phyloP scores from a whole-genome alignment of 2,113 vertebrate genomes.

The Verasper variegatus region DNA sequence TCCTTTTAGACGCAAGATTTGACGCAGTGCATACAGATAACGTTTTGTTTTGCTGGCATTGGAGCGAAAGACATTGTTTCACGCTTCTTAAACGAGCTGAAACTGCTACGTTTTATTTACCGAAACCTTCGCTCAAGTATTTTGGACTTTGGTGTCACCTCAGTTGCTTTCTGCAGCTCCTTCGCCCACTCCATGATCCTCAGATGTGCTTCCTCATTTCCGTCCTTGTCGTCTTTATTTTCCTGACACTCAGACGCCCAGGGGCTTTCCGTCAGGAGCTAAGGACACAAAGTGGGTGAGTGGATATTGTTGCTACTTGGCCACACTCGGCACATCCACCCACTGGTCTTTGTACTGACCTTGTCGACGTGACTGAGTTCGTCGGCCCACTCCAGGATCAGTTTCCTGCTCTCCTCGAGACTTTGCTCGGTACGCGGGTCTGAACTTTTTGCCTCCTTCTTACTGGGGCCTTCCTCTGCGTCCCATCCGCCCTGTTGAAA shows the following conservation, averaged over 20 bases:
- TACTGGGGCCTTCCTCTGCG: slow-evolving; percentile 37
- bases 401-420: slow-evolving; percentile 79
- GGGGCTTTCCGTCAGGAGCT: slow-evolving; percentile 52
- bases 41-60: too few species aligned
- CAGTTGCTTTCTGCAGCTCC: slow-evolving; percentile 76
- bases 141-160: slow-evolving; percentile 64
- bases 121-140: too few species aligned
- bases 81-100: too few species aligned
- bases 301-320: too few species aligned
- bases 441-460: background rate
- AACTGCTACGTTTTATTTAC: too few species aligned
- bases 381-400: slow-evolving; percentile 81
- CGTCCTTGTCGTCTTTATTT: slow-evolving; percentile 10
- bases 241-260: slow-evolving; percentile 47
- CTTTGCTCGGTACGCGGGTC: slow-evolving; percentile 66
- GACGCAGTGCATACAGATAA: too few species aligned
- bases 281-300: background rate
- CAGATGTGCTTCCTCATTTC: slow-evolving; percentile 48
- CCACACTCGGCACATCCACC: too few species aligned
- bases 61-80: too few species aligned
- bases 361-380: slow-evolving; percentile 77
- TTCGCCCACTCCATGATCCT: slow-evolving; percentile 82
- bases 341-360: slow-evolving; percentile 52
- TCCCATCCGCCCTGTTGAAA: slow-evolving; percentile 26
- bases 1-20: background rate